Conservation (phyloP, 92 coral and sea anemone genomes). For the Pocillopora grandis region DNA sequence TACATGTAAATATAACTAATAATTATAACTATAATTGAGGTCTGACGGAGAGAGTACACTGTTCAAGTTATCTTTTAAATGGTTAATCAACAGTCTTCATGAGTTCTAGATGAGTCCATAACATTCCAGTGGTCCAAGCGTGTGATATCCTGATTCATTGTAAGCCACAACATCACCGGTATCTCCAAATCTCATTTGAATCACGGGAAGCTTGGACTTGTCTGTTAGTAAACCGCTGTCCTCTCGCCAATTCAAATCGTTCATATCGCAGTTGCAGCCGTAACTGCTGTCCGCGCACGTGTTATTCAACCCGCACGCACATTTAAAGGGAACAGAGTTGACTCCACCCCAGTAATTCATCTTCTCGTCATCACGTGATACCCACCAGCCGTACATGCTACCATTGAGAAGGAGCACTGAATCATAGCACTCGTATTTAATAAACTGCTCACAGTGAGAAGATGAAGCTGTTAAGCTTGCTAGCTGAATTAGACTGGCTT, state of each 20-base stretch:
- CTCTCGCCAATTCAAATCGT: conserved; percentile 32
- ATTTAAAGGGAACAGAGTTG: not conserved
- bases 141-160: conserved; percentile 48
- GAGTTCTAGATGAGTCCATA: conserved; percentile 2
- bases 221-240: conserved; percentile 57
- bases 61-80: no score
- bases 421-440: conserved; percentile 6
- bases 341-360: conserved; percentile 40
- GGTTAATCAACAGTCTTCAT: not conserved
- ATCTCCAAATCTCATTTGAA: conserved; percentile 55
- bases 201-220: conserved; percentile 42
- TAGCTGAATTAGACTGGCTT: not conserved
- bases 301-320: conserved; percentile 5
- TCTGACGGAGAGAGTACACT: no score
- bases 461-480: not conserved
- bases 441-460: conserved; percentile 10
- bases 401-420: not conserved
- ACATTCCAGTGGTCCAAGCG: conserved; percentile 48
- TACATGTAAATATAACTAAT: no score
- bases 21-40: no score
- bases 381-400: conserved; percentile 29
- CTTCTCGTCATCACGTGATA: conserved; percentile 30
- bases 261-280: conserved; percentile 19
- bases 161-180: not conserved
- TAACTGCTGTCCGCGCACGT: not conserved